phyloP scores from a whole-genome alignment of 2,888 invertebrate genomes.

The Eupelmus urozonus region DNA sequence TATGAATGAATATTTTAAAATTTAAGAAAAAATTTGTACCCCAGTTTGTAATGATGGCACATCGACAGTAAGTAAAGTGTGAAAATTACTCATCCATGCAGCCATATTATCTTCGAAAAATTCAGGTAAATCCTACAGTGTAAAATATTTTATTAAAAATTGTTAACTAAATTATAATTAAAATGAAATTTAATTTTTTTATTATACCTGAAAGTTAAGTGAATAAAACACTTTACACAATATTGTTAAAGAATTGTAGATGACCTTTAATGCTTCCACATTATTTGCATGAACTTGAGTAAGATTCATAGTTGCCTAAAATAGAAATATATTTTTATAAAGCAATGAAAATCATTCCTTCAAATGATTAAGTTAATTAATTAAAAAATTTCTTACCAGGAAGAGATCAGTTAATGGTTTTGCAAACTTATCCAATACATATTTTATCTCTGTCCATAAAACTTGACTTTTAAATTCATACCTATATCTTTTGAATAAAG shows the following conservation, averaged over 20 bases:
- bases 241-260: conserved; percentile 92
- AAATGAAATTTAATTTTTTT: conserved; percentile 58
- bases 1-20: conserved; percentile 26
- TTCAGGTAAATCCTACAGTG: conserved; percentile 97
- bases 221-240: conserved; percentile 98
- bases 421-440: conserved; percentile 95
- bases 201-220: conserved; percentile 94
- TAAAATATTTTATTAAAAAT: too few species aligned
- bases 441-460: conserved; percentile 98
- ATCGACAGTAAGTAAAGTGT: conserved; percentile 87
- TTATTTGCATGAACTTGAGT: conserved; percentile 88
- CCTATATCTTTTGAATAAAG: conserved; percentile 96
- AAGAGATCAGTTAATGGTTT: conserved; percentile 95
- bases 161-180: conserved; percentile 21
- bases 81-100: conserved; percentile 95
- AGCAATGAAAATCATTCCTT: neutral
- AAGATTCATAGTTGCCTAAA: conserved; percentile 90
- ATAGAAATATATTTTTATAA: conserved; percentile 58
- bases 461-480: conserved; percentile 96
- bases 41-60: conserved; percentile 86
- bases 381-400: conserved; percentile 80
- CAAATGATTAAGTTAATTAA: conserved; percentile 21
- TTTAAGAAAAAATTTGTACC: conserved; percentile 57
- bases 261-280: conserved; percentile 88
- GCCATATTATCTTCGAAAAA: conserved; percentile 99